Conservation (phyloP, 2,113 vertebrate genomes). For the Varanus komodoensis region DNA sequence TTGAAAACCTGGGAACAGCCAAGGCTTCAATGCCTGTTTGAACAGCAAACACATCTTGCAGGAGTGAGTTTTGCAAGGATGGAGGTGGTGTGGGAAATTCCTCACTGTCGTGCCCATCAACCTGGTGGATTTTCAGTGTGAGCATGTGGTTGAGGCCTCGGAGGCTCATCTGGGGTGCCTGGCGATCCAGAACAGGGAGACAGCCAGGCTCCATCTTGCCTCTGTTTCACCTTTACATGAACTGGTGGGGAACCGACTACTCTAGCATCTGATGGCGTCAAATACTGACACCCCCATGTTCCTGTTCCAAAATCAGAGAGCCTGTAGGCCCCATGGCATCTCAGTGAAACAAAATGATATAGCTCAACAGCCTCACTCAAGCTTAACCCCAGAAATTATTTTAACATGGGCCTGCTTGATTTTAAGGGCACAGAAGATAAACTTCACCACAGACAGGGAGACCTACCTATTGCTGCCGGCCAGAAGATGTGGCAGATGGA, state of each 20-base stretch:
- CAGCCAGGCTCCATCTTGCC: not conserved
- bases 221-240: not conserved
- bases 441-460: no score
- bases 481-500: no score
- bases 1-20: not conserved
- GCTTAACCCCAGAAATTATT: no score
- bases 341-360: no score
- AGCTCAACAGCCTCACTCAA: no score
- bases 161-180: not conserved
- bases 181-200: not conserved
- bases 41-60: not conserved
- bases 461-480: no score
- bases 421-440: no score
- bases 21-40: not conserved
- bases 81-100: not conserved
- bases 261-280: not conserved
- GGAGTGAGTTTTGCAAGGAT: not conserved
- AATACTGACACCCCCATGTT: not conserved
- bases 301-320: not conserved
- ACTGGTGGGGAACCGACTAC: no score
- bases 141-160: not conserved
- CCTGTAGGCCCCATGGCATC: no score
- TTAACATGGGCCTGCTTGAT: no score
- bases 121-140: not conserved
- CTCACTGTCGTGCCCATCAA: not conserved